Base-by-base conservation (phyloP, 92 coral and sea anemone genomes). In the Pocillopora meandrina region DNA sequence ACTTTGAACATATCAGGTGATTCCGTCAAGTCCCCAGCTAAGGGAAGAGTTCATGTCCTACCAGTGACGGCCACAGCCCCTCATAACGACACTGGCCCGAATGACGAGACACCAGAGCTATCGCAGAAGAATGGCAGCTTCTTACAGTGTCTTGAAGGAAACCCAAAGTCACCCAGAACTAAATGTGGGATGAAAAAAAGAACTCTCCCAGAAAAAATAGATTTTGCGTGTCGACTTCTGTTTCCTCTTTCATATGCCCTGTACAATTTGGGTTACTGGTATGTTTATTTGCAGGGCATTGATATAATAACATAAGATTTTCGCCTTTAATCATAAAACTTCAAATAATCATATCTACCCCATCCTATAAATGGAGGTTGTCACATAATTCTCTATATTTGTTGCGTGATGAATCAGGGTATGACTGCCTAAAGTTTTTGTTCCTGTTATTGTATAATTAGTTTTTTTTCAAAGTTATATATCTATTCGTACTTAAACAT, bases 261-360 rank as follows among this genome's bases (percentile, higher is more conserved):
- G 20, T 91, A 88, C 65, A 91, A 91, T 71, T 34, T 78, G n/a
- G 85, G 55, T 13, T 91, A 91, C 61, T 91, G 93, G 93, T 91
- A 61, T 76, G 87, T 90, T 58, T 91, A 91, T 23, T 80, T 91
- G 72, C 61, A 63, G 13, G 87, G 87, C 15, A 56, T 85, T 7
- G 71, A 69, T 10, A 70, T 85, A 12, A 2, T 85, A 4, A n/a
- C 63, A 16, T 76, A 67, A 76, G 17, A 33, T 35, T 59, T 59
- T 35, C 21, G 12, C 9, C 26, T 55, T 34, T 55, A 7, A 36
- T 34, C 21, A 34, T 70, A 42, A 42, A 42, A 42, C 49, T 26
- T 26, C 26, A 70, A 70, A 18, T 16, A 3, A 68, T 68, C 15
- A 19, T 34, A n/a, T 5, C 20, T 1, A 16, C 17, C 55, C 70